Percentiles rank a stretch among this genome's conserved stretches.
Evolutionary conservation across 2,797 vertebrate species (phyloP).

Genomic region (Hybognathus amarus): DNA sequence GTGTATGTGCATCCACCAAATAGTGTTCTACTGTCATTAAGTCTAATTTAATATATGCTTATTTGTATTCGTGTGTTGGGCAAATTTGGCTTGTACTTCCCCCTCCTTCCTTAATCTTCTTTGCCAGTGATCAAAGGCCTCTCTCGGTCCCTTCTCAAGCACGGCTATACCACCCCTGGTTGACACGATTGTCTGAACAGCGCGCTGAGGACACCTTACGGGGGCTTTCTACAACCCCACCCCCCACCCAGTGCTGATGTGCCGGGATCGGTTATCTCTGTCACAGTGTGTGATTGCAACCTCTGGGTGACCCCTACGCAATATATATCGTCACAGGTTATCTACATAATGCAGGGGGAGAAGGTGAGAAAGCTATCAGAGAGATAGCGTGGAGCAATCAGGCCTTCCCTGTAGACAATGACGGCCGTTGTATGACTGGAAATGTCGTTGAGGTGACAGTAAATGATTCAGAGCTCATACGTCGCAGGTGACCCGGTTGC

Average conservation of each 20-base stretch:
- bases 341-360: constrained; percentile 83
- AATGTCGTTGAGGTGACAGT: constrained; percentile 63
- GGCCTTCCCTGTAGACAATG: constrained; percentile 74
- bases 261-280: constrained; percentile 72
- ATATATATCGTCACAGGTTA: constrained; percentile 80
- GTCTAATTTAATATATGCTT: constrained; percentile 10
- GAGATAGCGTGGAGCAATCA: constrained; percentile 64
- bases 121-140: constrained; percentile 64
- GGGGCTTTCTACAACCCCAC: constrained; percentile 47
- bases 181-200: constrained; percentile 54
- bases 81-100: constrained; percentile 36
- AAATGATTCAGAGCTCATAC: constrained; percentile 49
- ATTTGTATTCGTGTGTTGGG: constrained; percentile 38
- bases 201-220: constrained; percentile 52
- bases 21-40: constrained; percentile 21
- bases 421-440: constrained; percentile 68
- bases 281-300: constrained; percentile 83
- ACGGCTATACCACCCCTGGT: constrained; percentile 57
- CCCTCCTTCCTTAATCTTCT: constrained; percentile 64
- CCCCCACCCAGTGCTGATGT: constrained; percentile 74
- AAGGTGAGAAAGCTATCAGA: constrained; percentile 64
- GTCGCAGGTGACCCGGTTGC: constrained; percentile 47
- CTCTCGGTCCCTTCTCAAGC: constrained; percentile 43
- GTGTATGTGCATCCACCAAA: background rate
- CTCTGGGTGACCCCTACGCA: constrained; percentile 81